Evolutionary conservation across 1,140 invertebrate species (phyloP).

Genomic region (Leptinotarsa defecta): DNA sequence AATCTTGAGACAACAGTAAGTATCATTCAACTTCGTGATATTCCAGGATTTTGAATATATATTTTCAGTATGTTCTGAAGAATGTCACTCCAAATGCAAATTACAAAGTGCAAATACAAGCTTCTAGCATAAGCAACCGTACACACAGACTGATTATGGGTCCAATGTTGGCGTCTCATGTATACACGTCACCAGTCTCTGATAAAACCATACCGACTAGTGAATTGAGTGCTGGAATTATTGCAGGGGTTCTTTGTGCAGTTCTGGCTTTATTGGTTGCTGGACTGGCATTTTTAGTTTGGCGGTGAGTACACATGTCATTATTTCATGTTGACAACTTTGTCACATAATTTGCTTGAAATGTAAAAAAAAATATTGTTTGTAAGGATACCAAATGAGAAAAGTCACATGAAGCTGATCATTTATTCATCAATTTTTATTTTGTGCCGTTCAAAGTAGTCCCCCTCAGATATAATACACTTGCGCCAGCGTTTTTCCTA

Average conservation of each 20-base stretch:
- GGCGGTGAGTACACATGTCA: slow-evolving; percentile 70
- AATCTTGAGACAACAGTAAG: slow-evolving; percentile 66
- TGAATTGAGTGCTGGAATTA: slow-evolving; percentile 72
- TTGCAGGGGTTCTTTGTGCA: slow-evolving; percentile 75
- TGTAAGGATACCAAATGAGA: too few relatives aligned
- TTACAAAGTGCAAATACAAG: slow-evolving; percentile 76
- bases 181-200: slow-evolving; percentile 71
- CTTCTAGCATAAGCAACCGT: slow-evolving; percentile 70
- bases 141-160: slow-evolving; percentile 70
- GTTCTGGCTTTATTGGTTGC: slow-evolving; percentile 72
- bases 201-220: slow-evolving; percentile 66
- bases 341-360: too few relatives aligned
- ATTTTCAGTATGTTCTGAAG: slow-evolving; percentile 69
- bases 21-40: slow-evolving; percentile 24
- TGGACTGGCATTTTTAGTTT: slow-evolving; percentile 73
- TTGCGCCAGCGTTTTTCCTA: too few relatives aligned
- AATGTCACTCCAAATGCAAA: slow-evolving; percentile 76
- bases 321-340: neutral
- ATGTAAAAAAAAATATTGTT: too few relatives aligned
- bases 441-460: too few relatives aligned
- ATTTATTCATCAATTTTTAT: too few relatives aligned
- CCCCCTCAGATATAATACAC: too few relatives aligned
- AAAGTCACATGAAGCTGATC: too few relatives aligned
- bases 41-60: slow-evolving; percentile 6
- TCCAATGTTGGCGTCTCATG: slow-evolving; percentile 67